Evolutionary conservation across 2,113 vertebrate species (phyloP).

Genomic region (Cheirogaleus medius): DNA sequence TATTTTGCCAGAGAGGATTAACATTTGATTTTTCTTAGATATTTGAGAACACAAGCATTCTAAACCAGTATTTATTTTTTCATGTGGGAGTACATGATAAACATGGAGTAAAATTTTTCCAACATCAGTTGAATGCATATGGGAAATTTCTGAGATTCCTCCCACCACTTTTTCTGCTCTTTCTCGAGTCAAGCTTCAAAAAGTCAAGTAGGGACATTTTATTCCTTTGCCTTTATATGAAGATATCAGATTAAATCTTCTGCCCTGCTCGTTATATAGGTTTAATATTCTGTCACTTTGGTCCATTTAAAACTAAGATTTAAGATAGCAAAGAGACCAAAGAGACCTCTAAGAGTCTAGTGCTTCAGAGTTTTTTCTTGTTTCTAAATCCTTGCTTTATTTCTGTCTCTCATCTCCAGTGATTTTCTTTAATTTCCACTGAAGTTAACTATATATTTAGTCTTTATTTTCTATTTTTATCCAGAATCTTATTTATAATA

Average conservation of each 20-base stretch:
- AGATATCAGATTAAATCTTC: neutral
- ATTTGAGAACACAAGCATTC: neutral
- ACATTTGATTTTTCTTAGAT: neutral
- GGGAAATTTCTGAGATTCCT: neutral
- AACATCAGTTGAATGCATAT: neutral
- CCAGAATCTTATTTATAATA: neutral
- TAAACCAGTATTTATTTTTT: neutral
- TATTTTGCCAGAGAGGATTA: neutral
- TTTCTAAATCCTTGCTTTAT: neutral
- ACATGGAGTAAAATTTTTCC: neutral
- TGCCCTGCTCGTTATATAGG: neutral
- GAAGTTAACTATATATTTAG: neutral
- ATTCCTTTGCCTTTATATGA: neutral
- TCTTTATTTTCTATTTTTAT: constrained; percentile 15
- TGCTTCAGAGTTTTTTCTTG: neutral
- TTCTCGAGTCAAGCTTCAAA: neutral
- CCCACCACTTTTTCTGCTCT: neutral
- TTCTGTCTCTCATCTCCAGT: neutral
- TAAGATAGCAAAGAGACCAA: neutral
- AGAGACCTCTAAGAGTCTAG: neutral
- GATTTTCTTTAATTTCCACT: neutral
- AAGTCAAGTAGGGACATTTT: neutral
- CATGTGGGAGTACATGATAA: neutral
- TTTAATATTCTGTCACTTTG: neutral
- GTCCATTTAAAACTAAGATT: neutral